Evolutionary conservation across 2,797 vertebrate genomes (phyloP), one percentile per base, ranked within the genome.

Genomic region (Hoplostethus mediterraneus): DNA sequence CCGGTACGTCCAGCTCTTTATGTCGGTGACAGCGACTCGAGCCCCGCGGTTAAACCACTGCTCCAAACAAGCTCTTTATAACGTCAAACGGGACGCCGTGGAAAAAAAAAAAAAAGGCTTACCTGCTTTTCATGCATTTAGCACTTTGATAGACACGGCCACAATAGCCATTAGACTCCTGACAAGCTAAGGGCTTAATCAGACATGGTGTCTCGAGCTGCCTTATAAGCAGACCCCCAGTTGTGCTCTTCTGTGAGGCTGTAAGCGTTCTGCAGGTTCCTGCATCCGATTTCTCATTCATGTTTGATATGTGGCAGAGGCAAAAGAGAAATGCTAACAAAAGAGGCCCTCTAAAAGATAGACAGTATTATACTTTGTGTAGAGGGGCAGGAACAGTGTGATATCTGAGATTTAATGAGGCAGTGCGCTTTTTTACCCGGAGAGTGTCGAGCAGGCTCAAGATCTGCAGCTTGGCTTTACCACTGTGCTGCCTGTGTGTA

Each of bases 371-470:
- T 90, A 83, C 82, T 86, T 81, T 80, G 88, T 93, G 80, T 80
- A 81, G 83, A 84, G 63, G 72, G 83, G 83, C 85, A 91, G 84
- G 81, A 94, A 91, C 89, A 90, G 85, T 87, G 75, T 87, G 90
- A 91, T 95, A 95, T 96, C 95, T 95, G 94, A 95, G 95, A 95
- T 96, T 97, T 97, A 98, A 98, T 97, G 97, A 98, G 97, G 95
- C 95, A 92, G 94, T 94, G 75, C 52, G 75, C 86, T 96, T 96
- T 97, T 96, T 96, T 96, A 95, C 93, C 82, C 85, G 90, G 94
- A 95, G 95, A 95, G 95, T 95, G 95, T 95, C 93, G 92, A 94
- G 95, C 94, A 93, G 94, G 95, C 94, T 95, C 94, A 94, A 95
- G 94, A 96, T 95, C 92, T 93, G 95, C 95, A 95, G 94, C 95